Conservation (phyloP, 2,888 invertebrate genomes). For the Microctonus hyperodae region DNA sequence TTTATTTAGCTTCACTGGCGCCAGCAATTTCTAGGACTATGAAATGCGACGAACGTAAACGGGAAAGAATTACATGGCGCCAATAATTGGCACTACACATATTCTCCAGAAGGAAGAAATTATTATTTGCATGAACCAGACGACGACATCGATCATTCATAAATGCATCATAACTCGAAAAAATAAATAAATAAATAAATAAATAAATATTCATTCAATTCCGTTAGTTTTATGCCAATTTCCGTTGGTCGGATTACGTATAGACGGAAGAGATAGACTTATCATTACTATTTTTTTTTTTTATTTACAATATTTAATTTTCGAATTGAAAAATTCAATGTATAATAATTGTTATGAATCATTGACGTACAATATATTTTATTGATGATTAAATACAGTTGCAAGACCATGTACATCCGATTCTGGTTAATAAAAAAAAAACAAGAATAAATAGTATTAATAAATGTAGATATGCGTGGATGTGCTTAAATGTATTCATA, state of each 20-base stretch:
- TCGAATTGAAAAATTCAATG: background rate
- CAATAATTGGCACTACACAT: constrained; percentile 12
- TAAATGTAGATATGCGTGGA: background rate
- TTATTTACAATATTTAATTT: background rate
- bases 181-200: background rate
- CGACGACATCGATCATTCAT: constrained; percentile 12
- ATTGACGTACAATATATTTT: background rate
- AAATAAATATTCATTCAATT: background rate
- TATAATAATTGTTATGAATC: background rate
- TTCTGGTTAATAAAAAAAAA: background rate
- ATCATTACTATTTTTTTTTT: no score
- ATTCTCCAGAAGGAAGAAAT: constrained; percentile 3
- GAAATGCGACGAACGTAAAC: background rate
- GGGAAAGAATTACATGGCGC: background rate
- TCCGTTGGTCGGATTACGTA: background rate
- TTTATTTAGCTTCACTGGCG: background rate
- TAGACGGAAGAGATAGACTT: background rate
- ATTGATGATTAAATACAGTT: background rate
- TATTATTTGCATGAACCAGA: constrained; percentile 8
- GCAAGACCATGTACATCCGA: background rate
- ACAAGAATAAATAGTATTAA: background rate
- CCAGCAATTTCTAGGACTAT: constrained; percentile 13
- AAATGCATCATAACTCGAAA: background rate
- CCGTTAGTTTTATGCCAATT: background rate
- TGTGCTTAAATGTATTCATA: no score